phyloP scores from a whole-genome alignment of 2,113 vertebrate species.

The Otus sunia region DNA sequence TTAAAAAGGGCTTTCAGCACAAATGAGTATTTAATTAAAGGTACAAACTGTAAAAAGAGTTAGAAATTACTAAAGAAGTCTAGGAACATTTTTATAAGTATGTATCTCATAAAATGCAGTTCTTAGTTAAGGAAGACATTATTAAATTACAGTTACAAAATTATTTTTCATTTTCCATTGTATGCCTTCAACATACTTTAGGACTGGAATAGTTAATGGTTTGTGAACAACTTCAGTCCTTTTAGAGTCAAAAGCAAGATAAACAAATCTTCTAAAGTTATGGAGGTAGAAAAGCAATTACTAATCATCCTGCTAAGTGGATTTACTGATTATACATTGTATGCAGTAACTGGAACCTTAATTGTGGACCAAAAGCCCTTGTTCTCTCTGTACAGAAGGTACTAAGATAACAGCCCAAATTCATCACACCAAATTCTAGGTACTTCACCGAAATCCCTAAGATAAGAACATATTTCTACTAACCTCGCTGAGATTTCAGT shows the following conservation, averaged over 20 bases:
- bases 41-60: neutral
- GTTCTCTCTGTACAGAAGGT: neutral
- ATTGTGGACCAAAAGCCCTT: neutral
- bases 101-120: neutral
- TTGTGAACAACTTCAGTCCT: neutral
- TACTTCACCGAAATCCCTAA: neutral
- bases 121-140: neutral
- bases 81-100: neutral
- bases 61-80: neutral
- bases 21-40: neutral
- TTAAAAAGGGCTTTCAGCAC: neutral
- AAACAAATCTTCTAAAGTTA: neutral
- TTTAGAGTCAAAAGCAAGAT: neutral
- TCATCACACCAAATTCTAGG: neutral
- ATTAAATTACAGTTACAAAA: neutral
- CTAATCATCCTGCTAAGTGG: neutral
- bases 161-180: neutral
- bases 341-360: neutral
- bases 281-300: neutral
- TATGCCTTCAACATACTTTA: neutral
- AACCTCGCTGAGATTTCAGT: neutral
- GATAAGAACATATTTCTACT: neutral
- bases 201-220: neutral
- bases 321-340: neutral
- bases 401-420: neutral